phyloP scores from a whole-genome alignment of 2,888 invertebrate species.

The Ophion slaviceki region DNA sequence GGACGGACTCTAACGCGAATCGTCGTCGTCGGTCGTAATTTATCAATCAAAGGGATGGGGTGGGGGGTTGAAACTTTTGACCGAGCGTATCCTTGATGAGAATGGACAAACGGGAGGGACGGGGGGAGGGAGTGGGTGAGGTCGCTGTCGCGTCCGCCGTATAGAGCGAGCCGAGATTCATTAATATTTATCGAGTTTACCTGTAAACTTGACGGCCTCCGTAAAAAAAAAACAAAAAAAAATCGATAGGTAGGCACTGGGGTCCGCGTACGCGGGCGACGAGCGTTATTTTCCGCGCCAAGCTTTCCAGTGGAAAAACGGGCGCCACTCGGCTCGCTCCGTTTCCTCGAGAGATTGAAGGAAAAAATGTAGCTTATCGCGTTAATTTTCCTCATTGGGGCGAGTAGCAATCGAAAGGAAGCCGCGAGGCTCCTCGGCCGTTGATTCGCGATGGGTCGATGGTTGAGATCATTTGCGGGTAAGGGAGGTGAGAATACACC shows the following conservation, averaged over 20 bases:
- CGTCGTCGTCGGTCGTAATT: too few species aligned
- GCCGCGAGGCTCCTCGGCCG: not conserved
- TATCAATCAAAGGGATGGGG: too few species aligned
- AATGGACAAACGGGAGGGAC: not conserved
- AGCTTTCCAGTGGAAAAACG: not conserved
- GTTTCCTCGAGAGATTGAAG: not conserved
- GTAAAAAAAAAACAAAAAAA: slow-evolving; percentile 67
- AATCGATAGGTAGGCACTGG: slow-evolving; percentile 69
- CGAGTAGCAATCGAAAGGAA: not conserved
- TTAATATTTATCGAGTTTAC: slow-evolving; percentile 73
- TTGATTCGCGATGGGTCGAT: slow-evolving; percentile 64
- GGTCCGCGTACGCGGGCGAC: not conserved
- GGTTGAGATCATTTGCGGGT: slow-evolving; percentile 66
- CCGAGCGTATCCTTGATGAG: not conserved
- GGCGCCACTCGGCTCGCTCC: not conserved
- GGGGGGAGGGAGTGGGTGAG: slow-evolving; percentile 19
- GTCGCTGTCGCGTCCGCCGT: slow-evolving; percentile 21
- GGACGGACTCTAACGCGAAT: too few species aligned
- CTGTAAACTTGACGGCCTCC: slow-evolving; percentile 67
- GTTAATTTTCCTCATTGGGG: not conserved
- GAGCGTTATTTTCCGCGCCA: not conserved
- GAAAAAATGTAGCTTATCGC: not conserved
- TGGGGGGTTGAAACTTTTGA: not conserved
- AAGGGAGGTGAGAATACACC: slow-evolving; percentile 60
- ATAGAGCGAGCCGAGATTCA: slow-evolving; percentile 60